These are phyloP conservation scores for Sylvia borin DNA, from an alignment of 2,797 vertebrate genomes.

Conservation along the genomic window DNA sequence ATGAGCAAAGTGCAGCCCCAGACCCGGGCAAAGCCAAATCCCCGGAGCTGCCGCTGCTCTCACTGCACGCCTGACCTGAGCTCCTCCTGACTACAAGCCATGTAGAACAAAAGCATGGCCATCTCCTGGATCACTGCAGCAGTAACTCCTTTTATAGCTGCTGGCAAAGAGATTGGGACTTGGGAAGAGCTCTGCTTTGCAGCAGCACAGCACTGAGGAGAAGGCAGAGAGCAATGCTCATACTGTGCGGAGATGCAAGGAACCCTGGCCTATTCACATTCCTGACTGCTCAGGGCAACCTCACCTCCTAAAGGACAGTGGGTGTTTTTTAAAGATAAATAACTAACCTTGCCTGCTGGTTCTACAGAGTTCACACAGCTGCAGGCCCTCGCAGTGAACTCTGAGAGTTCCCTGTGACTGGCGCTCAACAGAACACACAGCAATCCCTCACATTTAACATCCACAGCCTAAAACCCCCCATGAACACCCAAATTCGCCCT, in stretches of 20 bases:
- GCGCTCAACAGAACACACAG: neutral
- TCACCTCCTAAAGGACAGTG: neutral
- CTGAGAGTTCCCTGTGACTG: neutral
- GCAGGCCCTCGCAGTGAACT: neutral
- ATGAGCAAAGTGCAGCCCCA: neutral
- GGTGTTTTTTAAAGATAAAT: neutral
- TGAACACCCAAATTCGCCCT: neutral
- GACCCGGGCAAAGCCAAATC: neutral
- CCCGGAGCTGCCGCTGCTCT: neutral
- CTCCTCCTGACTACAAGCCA: neutral
- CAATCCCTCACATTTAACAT: neutral
- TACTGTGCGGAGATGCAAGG: accelerated
- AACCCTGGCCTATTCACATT: neutral
- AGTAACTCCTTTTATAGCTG: neutral
- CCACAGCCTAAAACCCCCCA: neutral
- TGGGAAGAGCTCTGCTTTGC: neutral
- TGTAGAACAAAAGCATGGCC: neutral
- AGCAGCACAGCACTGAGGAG: neutral
- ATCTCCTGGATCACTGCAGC: neutral
- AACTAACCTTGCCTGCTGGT: neutral
- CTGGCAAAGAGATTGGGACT: neutral
- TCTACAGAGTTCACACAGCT: neutral
- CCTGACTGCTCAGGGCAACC: neutral
- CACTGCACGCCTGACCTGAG: neutral
- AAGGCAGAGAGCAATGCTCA: neutral